Evolutionary conservation across 2,797 vertebrate genomes (phyloP), one percentile per base, ranked within the genome.

Genomic region (Loriculus beryllinus): DNA sequence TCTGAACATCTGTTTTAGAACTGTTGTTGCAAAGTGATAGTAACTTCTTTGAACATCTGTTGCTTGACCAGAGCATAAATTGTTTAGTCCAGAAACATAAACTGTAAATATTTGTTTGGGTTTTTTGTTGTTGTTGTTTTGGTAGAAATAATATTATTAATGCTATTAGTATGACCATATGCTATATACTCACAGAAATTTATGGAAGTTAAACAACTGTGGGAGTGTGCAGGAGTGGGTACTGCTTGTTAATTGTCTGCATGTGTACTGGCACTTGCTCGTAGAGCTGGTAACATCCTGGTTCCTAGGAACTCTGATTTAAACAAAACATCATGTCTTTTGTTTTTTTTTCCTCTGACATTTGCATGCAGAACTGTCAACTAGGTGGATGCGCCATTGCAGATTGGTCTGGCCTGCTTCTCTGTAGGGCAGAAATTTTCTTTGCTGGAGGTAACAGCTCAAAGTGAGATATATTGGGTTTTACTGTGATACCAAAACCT

Each of bases 11-110:
- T 40, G 29, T 57, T 72, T 90, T 90, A 40, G 69, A 82, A 72
- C 45, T 52, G 43, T 62, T 60, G 29, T 81, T 91, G 39, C 37
- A 64, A 59, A 83, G 33, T 52, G 16, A 37, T 29, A 19, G 19
- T 64, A 82, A 62, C 43, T 92, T 87, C 29, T 65, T 82, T 21
- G 42, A 62, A 48, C 45, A 31, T 74, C 49, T 75, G 33, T 47
- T 82, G 29, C 70, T 93, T 95, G 77, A 78, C 89, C 84, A 57
- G 74, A 94, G 78, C 40, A 86, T 47, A 70, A 21, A 70, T 47
- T 82, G 28, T 51, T 86, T 83, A 59, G 51, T 82, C n/a, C 16
- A 62, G 68, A 48, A 81, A 37, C 10, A 23, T 51, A 82, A 92
- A 23, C 84, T 74, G 26, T 77, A 45, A 89, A 67, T 35, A 37